Evolutionary conservation across 2,113 vertebrate species (phyloP), one percentile per base, ranked within the genome.

Genomic region (Centropus unirufus): DNA sequence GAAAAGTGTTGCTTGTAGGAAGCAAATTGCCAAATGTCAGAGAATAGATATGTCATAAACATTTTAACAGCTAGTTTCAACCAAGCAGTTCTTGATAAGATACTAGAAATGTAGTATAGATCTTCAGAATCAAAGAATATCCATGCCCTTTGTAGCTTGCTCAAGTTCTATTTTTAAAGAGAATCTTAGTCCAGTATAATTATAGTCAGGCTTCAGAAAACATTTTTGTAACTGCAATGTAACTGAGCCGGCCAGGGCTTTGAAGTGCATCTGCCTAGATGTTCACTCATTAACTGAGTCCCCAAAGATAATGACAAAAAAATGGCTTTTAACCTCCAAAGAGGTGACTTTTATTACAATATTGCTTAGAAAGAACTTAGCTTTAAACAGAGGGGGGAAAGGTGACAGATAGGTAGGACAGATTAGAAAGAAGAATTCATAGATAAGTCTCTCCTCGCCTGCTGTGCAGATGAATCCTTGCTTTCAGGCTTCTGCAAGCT

Each of bases 141-240:
- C 30, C 16, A 47, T 61, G 70, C 30, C 55, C 24, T 84, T 72
- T 91, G 44, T 78, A 66, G 62, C 55, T 79, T 66, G 24, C 44
- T 63, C 52, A 59, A 69, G 40, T 55, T 84, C 46, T 91, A 20
- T 69, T 93, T 96, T 96, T 64, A 78, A 86, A 72, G 32, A 47
- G 3, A 75, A 22, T 59, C 23, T 58, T 83, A 57, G 34, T 57
- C 36, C 34, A 26, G 22, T 68, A 40, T 59, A 92, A 92, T 87
- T 77, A 69, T 40, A 81, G 26, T 51, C 78, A 64, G 76, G 61
- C n/a, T 77, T 90, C 61, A 81, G 89, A 73, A 93, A 87, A 54
- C 29, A 68, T 70, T 57, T 51, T 47, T 75, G 3, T 80, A 72
- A 83, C 24, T 59, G 58, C 23, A 39, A 1, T 8, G 24, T 74